Evolutionary conservation across 2,888 invertebrate species (phyloP), one percentile per base, ranked within the genome.

Genomic region (Oconnorella tubifera): DNA sequence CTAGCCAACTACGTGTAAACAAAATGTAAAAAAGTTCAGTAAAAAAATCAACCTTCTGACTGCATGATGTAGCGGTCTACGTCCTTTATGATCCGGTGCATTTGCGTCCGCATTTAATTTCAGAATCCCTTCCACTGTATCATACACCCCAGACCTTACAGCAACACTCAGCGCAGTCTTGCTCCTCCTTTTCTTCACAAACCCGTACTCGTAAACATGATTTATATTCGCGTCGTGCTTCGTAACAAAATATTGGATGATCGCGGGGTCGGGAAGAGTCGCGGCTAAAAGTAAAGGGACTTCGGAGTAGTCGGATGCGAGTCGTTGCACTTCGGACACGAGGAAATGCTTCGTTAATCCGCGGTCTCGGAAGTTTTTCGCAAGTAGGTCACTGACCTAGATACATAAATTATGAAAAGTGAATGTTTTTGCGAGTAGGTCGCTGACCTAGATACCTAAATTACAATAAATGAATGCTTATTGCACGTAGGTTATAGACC

Each of bases 61-160:
- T 6, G 73, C 70, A 51, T 71, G 69, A 53, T 73, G 72, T 2
- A 73, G 67, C 1, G 73, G 64, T 19, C 67, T 67, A 2, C 73
- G 62, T 0, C 68, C 68, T 40, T 73, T 73, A 55, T 73, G 73
- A 55, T 73, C 72, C 32, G 64, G 63, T 14, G 64, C 28, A 50
- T 66, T 64, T 6, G 69, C 56, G 51, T 70, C 68, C 3, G 70
- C 72, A 28, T 71, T 70, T 10, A 70, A 40, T 1, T 64, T 50
- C 56, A 73, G 62, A 10, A 73, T 60, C 28, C 51, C 69, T 10
- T 71, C 71, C 19, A 70, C 72, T 2, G 70, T 73, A 25, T 61
- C 68, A 40, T 69, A 68, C 4, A 68, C 51, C 1, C 72, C 69
- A 10, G 32, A 25, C 6, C 67, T 56, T 0, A 71, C 72, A n/a